Evolutionary conservation across 2,888 invertebrate genomes (phyloP).

Genomic region (Harpagoxenus sublaevis): DNA sequence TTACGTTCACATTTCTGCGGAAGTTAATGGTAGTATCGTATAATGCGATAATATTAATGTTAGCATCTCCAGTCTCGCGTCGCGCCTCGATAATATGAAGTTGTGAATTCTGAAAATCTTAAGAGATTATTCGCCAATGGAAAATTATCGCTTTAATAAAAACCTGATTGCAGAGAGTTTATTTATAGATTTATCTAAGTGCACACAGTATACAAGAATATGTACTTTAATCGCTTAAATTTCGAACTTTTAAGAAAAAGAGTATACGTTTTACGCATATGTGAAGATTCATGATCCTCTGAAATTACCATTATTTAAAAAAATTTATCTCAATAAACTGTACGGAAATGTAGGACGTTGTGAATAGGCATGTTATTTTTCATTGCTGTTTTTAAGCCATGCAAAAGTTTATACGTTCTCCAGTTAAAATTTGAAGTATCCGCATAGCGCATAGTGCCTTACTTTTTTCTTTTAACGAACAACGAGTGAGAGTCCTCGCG

Average conservation of each 20-base stretch:
- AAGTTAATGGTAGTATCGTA: slow-evolving; percentile 15
- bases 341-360: neutral
- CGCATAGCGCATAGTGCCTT: no score
- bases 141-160: slow-evolving; percentile 22
- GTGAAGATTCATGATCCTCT: neutral
- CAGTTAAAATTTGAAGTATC: slow-evolving; percentile 12
- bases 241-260: slow-evolving; percentile 1
- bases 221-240: neutral
- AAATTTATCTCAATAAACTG: neutral
- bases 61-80: neutral
- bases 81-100: neutral
- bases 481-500: neutral
- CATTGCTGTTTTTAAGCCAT: neutral
- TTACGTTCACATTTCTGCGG: slow-evolving; percentile 14
- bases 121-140: slow-evolving; percentile 15
- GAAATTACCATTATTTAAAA: neutral
- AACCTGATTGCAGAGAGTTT: slow-evolving; percentile 2
- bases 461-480: slow-evolving; percentile 30
- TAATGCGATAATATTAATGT: slow-evolving; percentile 36
- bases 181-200: neutral
- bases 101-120: slow-evolving; percentile 1
- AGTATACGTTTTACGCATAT: neutral
- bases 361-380: neutral
- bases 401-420: neutral
- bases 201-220: neutral